Conservation (phyloP, 1,140 invertebrate genomes). For the Drosophila quadrilineata region DNA sequence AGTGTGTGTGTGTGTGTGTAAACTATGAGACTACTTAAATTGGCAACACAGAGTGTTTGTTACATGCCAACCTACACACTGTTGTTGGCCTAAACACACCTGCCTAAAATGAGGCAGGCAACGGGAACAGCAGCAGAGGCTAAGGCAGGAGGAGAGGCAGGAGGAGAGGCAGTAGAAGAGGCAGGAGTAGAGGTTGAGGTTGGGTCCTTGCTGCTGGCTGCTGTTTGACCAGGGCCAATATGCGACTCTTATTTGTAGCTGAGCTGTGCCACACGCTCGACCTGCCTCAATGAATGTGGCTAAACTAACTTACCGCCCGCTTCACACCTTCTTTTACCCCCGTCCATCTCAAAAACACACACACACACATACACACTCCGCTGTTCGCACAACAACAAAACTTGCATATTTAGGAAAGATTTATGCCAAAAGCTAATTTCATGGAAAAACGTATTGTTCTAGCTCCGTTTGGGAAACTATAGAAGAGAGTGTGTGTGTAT, state of each 20-base stretch:
- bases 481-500: conserved; percentile 5
- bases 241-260: conserved; percentile 12
- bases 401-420: conserved; percentile 70
- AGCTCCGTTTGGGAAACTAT: neutral
- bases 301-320: neutral
- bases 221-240: neutral
- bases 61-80: conserved; percentile 21
- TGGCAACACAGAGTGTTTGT: conserved; percentile 27
- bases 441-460: conserved; percentile 76
- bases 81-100: conserved; percentile 23
- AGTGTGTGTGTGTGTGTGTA: conserved; percentile 41
- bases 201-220: conserved; percentile 5
- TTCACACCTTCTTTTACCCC: neutral
- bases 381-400: too few relatives aligned
- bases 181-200: too few relatives aligned
- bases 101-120: conserved; percentile 19
- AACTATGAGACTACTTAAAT: conserved; percentile 72
- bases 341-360: neutral
- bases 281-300: neutral
- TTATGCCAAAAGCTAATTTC: conserved; percentile 78
- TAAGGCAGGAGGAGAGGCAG: too few relatives aligned
- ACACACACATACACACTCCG: too few relatives aligned
- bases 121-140: too few relatives aligned
- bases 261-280: neutral
- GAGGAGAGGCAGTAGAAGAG: too few relatives aligned